Base-by-base conservation (phyloP, 2,888 invertebrate genomes). In the Nineta flava region DNA sequence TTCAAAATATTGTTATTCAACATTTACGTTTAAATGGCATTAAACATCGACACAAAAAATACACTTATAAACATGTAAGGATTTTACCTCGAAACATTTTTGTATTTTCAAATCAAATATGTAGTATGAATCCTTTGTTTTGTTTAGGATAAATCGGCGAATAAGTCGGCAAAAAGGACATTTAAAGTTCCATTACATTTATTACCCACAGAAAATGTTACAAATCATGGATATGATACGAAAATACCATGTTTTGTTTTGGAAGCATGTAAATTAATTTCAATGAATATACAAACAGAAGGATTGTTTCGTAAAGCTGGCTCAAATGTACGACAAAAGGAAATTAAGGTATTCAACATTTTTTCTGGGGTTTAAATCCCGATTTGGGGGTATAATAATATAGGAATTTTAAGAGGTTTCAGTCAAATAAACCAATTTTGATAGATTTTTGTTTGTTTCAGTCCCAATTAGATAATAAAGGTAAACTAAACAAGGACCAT, bases 241-340 rank as follows among this genome's bases (percentile, higher is more conserved):
- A 73, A 79, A 62, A 76, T 87, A 34, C 87, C 88, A 6, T 72
- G 74, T 55, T 77, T 87, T 59, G 76, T 87, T 1, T 76, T 79
- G 56, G 80, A 83, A 61, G 76, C 83, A 60, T 81, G 84, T 57
- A 71, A 77, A 48, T 79, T 77, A 58, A 75, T 88, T 47, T 69
- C 80, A 54, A 70, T 76, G 43, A 76, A 83, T 65, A 74, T 83
- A 26, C 74, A 77, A 50, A 78, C 81, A 16, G 92, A 92, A 63
- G 93, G 93, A 1, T 67, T 93, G 46, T 93, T 93, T 64, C 75
- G 93, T 7, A 92, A 90, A 70, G 87, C 88, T 46, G 93, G 92
- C 12, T 87, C 90, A 1, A 78, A 85, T 57, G 73, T 77, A 35
- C 74, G 91, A 53, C 88, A 90, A 65, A 83, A 81, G 61, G 87